These are phyloP conservation scores for Chionis minor DNA, from an alignment of 2,113 vertebrate species.

Conservation along the genomic window DNA sequence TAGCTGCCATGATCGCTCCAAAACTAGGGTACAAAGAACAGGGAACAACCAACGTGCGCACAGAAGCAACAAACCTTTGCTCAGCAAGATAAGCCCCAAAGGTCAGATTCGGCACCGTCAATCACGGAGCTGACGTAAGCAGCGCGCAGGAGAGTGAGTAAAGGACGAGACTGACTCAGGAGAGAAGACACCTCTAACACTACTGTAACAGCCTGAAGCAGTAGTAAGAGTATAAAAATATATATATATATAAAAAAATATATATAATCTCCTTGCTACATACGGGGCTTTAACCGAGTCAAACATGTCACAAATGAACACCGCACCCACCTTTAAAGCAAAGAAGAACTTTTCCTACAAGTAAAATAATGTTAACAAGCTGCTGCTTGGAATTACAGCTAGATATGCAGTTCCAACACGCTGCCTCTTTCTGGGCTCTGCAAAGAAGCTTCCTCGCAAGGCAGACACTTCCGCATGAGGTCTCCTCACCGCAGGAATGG, in stretches of 20 bases:
- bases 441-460: not conserved
- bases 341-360: not conserved
- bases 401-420: not conserved
- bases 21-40: not conserved
- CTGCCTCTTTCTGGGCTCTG: not conserved
- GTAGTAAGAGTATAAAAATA: not conserved
- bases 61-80: not conserved
- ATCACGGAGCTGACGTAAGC: not conserved
- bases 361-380: not conserved
- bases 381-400: not conserved
- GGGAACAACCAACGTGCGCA: not conserved
- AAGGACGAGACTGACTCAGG: not conserved
- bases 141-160: accelerated
- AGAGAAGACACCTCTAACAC: not conserved
- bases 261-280: not conserved
- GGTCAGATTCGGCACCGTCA: not conserved
- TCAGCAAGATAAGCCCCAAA: not conserved
- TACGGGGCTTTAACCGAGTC: not conserved
- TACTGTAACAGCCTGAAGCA: not conserved
- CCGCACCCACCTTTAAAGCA: not conserved
- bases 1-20: not conserved
- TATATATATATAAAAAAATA: not conserved
- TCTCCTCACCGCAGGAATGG: not conserved
- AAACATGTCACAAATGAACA: not conserved
- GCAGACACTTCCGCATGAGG: not conserved